Evolutionary conservation across 2,113 vertebrate genomes (phyloP).

Genomic region (Epinephelus cyanopodus): DNA sequence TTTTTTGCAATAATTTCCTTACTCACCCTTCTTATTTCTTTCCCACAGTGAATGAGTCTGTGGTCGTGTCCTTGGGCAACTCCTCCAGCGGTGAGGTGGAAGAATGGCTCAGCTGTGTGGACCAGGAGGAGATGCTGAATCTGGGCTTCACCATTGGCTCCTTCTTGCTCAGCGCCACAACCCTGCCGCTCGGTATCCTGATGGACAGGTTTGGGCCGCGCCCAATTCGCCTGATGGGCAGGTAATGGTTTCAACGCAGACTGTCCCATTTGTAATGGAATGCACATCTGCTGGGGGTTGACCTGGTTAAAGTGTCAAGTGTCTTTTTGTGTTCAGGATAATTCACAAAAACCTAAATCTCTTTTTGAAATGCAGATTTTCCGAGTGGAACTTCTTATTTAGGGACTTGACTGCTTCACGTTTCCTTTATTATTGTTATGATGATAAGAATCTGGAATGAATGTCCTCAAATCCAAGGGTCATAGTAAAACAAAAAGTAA

Average conservation of each 20-base stretch:
- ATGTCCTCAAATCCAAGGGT: neutral
- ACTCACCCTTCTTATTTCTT: neutral
- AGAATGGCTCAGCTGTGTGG: slow-evolving; percentile 82
- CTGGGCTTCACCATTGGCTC: slow-evolving; percentile 93
- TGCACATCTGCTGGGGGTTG: neutral
- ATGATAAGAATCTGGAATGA: neutral
- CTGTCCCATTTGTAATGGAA: neutral
- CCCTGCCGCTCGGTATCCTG: slow-evolving; percentile 90
- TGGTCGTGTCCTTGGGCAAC: slow-evolving; percentile 45
- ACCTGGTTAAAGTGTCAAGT: neutral
- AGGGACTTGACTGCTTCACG: neutral
- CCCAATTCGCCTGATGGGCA: slow-evolving; percentile 89
- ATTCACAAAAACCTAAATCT: neutral
- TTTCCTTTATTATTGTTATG: neutral
- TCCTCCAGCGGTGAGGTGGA: neutral
- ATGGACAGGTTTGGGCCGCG: slow-evolving; percentile 93
- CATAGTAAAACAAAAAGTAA: slow-evolving; percentile 11
- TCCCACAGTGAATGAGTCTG: slow-evolving; percentile 68
- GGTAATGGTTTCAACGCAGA: slow-evolving; percentile 76
- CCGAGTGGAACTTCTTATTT: neutral
- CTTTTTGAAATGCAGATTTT: neutral
- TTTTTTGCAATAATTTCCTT: neutral
- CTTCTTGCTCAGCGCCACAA: slow-evolving; percentile 92
- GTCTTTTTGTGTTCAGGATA: neutral
- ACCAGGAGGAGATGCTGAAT: slow-evolving; percentile 92